Percentiles rank a stretch among this genome's conserved stretches.
phyloP scores from a whole-genome alignment of 2,113 vertebrate genomes.

The Pongo pygmaeus region DNA sequence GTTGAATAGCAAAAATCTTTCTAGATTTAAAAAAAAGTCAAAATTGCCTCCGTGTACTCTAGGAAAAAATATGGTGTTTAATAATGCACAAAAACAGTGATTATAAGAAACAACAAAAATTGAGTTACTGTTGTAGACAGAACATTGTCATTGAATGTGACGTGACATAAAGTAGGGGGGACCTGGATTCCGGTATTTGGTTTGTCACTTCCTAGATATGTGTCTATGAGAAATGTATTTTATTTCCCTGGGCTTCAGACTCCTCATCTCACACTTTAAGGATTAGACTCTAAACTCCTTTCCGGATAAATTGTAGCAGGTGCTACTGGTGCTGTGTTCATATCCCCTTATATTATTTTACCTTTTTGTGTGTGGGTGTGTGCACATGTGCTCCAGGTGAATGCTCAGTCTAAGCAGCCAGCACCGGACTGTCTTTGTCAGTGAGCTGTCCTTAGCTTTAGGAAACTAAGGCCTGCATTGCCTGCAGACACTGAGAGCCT shows the following conservation, averaged over 20 bases:
- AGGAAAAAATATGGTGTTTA: neutral
- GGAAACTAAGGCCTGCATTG: neutral
- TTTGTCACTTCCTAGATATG: neutral
- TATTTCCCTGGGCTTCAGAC: neutral
- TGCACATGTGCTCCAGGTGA: neutral
- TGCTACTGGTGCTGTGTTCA: neutral
- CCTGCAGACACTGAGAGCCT: neutral
- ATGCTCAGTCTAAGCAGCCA: neutral
- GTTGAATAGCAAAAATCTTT: neutral
- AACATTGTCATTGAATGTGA: neutral
- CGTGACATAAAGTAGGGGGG: neutral
- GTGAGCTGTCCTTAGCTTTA: neutral
- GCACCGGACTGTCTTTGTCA: neutral
- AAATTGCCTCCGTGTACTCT: neutral
- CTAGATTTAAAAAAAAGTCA: neutral
- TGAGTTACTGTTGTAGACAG: neutral
- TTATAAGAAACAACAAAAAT: neutral
- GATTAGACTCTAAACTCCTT: neutral
- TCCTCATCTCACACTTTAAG: neutral
- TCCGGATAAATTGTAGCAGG: neutral
- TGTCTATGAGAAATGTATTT: neutral
- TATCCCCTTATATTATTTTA: neutral
- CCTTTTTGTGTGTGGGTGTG: no score
- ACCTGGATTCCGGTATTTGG: neutral
- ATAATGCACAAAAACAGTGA: neutral